phyloP scores from a whole-genome alignment of 2,113 vertebrate species.

The Actenoides hombroni region DNA sequence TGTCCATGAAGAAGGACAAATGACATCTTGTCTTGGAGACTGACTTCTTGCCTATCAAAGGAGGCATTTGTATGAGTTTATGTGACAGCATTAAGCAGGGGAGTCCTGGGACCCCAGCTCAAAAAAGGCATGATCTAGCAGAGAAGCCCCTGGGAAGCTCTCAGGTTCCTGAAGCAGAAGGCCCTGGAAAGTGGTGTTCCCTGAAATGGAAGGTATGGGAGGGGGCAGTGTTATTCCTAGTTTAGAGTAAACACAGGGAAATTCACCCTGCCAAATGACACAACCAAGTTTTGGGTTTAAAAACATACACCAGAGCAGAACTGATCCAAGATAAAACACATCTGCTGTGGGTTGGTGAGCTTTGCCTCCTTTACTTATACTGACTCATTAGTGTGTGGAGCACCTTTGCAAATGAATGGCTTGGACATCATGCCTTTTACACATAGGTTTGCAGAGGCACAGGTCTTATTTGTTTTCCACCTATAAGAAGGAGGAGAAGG shows the following conservation, averaged over 20 bases:
- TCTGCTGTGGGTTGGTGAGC: background rate
- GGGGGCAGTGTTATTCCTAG: background rate
- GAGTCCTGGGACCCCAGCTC: background rate
- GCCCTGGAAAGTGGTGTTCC: background rate
- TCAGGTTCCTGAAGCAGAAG: background rate
- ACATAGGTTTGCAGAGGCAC: background rate
- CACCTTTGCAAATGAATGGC: background rate
- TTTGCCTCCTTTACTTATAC: background rate
- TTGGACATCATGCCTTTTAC: background rate
- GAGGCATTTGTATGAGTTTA: background rate
- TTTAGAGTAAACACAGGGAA: background rate
- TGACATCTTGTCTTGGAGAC: background rate
- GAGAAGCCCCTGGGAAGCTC: background rate
- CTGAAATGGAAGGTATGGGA: background rate
- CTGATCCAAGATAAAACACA: background rate
- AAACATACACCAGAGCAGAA: background rate
- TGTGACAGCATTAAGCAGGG: background rate
- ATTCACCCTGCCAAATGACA: background rate
- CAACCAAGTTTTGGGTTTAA: background rate
- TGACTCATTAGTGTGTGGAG: background rate
- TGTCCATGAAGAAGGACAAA: constrained; percentile 1
- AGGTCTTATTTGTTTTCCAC: background rate
- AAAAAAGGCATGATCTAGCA: background rate
- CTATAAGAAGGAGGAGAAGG: background rate
- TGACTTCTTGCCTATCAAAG: background rate